Conservation (phyloP, 2,888 invertebrate species). For the Seladonia tumulorum region DNA sequence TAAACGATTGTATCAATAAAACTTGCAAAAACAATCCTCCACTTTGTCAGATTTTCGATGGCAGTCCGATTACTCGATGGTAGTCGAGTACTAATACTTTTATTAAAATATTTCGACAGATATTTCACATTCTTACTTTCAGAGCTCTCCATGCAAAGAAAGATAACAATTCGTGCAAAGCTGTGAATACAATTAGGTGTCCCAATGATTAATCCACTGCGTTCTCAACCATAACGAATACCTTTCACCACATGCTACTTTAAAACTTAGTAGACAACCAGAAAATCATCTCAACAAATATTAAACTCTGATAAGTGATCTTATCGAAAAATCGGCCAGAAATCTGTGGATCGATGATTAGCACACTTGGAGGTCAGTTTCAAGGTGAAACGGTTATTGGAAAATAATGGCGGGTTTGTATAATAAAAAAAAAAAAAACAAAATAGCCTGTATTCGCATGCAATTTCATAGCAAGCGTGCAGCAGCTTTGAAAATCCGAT, state of each 20-base stretch:
- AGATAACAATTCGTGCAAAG: neutral
- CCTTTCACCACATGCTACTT: neutral
- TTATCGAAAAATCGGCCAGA: neutral
- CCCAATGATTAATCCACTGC: neutral
- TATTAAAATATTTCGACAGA: neutral
- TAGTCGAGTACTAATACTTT: neutral
- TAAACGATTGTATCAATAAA: neutral
- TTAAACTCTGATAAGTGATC: neutral
- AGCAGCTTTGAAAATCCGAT: neutral
- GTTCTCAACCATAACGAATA: neutral
- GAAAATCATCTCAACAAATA: neutral
- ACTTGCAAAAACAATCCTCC: neutral
- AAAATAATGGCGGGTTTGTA: neutral
- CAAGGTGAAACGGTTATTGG: slow-evolving; percentile 16
- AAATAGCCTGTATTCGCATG: slow-evolving; percentile 16
- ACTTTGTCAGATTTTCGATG: neutral
- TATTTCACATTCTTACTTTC: neutral
- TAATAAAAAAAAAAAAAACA: neutral
- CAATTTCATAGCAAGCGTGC: slow-evolving; percentile 16
- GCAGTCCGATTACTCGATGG: neutral
- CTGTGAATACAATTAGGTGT: neutral
- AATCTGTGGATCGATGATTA: neutral
- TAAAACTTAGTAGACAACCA: neutral
- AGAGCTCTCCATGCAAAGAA: slow-evolving; percentile 9
- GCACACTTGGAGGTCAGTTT: neutral